Percentiles rank a stretch among this genome's conserved stretches.
phyloP scores from a whole-genome alignment of 2,797 vertebrate genomes.

The Antrozous pallidus region DNA sequence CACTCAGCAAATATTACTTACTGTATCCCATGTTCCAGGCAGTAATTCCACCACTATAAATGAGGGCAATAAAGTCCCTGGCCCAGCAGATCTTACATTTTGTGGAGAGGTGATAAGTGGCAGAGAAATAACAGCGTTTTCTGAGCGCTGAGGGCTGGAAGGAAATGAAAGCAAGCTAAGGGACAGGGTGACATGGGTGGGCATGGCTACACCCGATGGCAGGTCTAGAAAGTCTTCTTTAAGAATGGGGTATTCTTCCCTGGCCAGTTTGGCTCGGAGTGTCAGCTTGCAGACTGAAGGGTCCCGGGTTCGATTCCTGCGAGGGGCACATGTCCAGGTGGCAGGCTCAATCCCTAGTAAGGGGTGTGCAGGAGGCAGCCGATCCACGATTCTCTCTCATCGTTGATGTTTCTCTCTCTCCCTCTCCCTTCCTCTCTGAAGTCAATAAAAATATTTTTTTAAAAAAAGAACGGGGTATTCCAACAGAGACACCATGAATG shows the following conservation, averaged over 20 bases:
- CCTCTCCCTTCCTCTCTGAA: too few species aligned
- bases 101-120: constrained; percentile 35
- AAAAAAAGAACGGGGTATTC: too few species aligned
- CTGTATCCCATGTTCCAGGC: constrained; percentile 22
- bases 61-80: constrained; percentile 46
- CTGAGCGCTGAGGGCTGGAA: not conserved
- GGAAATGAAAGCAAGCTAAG: not conserved
- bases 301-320: too few species aligned
- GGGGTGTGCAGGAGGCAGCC: too few species aligned
- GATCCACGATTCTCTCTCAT: too few species aligned
- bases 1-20: constrained; percentile 42
- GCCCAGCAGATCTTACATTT: constrained; percentile 37
- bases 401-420: too few species aligned
- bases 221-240: not conserved
- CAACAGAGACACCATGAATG: not conserved
- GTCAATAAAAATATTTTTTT: too few species aligned
- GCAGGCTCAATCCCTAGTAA: too few species aligned
- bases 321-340: too few species aligned
- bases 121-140: constrained; percentile 38
- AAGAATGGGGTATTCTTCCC: too few species aligned
- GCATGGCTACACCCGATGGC: not conserved
- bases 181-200: not conserved
- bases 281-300: too few species aligned
- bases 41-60: constrained; percentile 55
- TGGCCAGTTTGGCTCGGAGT: too few species aligned